phyloP scores from a whole-genome alignment of 1,140 invertebrate genomes.

The Periplaneta americana region DNA sequence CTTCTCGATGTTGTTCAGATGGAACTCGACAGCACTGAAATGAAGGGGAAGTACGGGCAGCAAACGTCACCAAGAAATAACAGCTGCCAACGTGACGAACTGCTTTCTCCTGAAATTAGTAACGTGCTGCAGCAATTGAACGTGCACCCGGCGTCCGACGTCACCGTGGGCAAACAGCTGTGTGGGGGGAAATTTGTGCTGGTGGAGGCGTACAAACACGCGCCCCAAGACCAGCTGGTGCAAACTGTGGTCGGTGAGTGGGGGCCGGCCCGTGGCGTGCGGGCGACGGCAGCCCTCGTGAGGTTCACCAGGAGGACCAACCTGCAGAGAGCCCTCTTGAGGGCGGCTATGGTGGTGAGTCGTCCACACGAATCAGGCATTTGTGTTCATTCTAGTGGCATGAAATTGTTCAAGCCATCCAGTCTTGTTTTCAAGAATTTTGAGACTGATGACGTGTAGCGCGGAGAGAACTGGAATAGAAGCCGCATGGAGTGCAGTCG shows the following conservation, averaged over 20 bases:
- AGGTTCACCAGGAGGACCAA: background rate
- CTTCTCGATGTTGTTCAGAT: too few relatives aligned
- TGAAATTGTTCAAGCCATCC: background rate
- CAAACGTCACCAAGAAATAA: too few relatives aligned
- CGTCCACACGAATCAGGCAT: background rate
- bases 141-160: too few relatives aligned
- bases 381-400: background rate
- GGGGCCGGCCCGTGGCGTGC: background rate
- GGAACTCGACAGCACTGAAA: too few relatives aligned
- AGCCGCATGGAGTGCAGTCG: background rate
- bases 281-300: background rate
- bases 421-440: background rate
- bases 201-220: background rate
- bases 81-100: too few relatives aligned
- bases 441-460: background rate
- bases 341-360: conserved; percentile 4
- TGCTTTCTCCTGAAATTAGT: too few relatives aligned
- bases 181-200: background rate
- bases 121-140: too few relatives aligned
- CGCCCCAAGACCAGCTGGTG: background rate
- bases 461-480: background rate
- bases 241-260: background rate
- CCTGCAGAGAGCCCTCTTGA: background rate
- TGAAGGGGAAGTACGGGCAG: too few relatives aligned
- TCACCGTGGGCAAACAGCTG: background rate